Base-by-base conservation (phyloP, 2,888 invertebrate species). In the Abrostola triplasia region DNA sequence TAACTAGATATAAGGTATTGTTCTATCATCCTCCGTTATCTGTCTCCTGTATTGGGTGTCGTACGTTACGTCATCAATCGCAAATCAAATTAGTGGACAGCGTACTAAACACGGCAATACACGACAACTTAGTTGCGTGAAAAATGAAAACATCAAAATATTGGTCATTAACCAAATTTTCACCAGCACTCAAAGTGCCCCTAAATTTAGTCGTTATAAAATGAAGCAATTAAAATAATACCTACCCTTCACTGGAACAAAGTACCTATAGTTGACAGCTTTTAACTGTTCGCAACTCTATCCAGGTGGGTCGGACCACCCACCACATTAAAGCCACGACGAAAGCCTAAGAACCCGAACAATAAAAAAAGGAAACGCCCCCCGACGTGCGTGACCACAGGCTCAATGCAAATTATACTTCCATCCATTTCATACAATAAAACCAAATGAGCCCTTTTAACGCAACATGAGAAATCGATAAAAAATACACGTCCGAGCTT, bases 381-480 rank as follows among this genome's bases (percentile, higher is more conserved):
- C 80, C 67, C 84, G 75, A 73, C 86, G 92, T 93, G 93, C 93
- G 93, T 93, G 93, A 92, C 92, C 93, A 88, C 88, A 87, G 85
- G 86, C 89, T 91, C 90, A 90, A 93, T 93, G 93, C 92, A 94
- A 93, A 93, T 93, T 92, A 92, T 89, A 90, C 90, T 90, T 89
- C 90, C 90, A 92, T 92, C 90, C 90, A 92, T 92, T 92, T 90
- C 89, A 89, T 92, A 92, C 91, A 93, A 92, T 92, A 92, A 92
- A 92, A 90, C 91, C 90, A 92, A 92, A 92, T 93, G 92, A 93
- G 92, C 88, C 90, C 92, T 92, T 92, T 93, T 92, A 93, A 92
- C 92, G 92, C 92, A 88, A 93, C 91, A 92, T 84, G 88, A 87
- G 86, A 90, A 91, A 92, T 93, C 92, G 90, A 93, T 93, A 79